Evolutionary conservation across 1,140 invertebrate species (phyloP).

Genomic region (Brachionus asplanchnoidis): DNA sequence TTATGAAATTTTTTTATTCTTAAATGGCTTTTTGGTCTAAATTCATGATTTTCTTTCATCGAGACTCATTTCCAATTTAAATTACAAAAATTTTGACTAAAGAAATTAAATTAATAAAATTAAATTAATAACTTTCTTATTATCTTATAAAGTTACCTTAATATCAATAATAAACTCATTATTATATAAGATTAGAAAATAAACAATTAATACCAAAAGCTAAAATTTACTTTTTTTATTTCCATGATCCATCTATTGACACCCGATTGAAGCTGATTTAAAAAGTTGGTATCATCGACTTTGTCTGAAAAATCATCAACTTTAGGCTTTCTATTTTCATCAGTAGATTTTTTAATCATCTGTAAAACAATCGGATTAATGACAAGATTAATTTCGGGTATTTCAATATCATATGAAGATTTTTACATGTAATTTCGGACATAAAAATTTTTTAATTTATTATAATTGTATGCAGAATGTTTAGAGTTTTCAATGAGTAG

Average conservation of each 20-base stretch:
- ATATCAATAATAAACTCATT: neutral
- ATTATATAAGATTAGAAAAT: neutral
- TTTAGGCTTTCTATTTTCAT: conserved; percentile 85
- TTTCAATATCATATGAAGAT: no score
- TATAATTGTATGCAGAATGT: no score
- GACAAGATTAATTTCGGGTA: conserved; percentile 89
- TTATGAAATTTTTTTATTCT: no score
- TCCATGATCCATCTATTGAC: conserved; percentile 99
- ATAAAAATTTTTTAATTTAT: no score
- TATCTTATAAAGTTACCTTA: neutral
- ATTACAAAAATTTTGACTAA: no score
- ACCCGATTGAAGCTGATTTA: conserved; percentile 92
- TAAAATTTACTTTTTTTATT: conserved; percentile 82
- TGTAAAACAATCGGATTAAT: conserved; percentile 79
- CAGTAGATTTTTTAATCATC: conserved; percentile 82
- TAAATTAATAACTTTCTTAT: no score
- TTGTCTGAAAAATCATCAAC: conserved; percentile 77
- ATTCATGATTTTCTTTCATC: no score
- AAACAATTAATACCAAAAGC: neutral
- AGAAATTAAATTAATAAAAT: no score
- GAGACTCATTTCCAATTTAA: no score
- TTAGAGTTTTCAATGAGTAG: no score
- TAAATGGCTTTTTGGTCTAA: no score
- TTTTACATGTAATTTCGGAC: no score
- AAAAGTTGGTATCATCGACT: conserved; percentile 85